Conservation (phyloP, 2,888 invertebrate genomes). For the Oxytorus armatus region DNA sequence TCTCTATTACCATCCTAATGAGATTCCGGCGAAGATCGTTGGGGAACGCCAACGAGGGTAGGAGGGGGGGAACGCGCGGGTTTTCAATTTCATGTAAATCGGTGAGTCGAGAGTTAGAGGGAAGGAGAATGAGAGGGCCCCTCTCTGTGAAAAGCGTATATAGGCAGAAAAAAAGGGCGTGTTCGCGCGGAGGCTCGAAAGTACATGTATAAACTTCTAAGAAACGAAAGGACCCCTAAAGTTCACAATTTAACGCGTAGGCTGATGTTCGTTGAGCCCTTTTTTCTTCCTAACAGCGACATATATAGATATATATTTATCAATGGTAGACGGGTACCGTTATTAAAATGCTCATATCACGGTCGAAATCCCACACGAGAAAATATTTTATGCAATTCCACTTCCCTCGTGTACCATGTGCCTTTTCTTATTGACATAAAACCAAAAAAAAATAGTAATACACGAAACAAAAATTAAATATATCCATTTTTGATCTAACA, state of each 20-base stretch:
- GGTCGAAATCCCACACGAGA: conserved; percentile 53
- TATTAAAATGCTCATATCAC: conserved; percentile 75
- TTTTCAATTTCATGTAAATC: conserved; percentile 81
- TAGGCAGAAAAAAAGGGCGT: conserved; percentile 5
- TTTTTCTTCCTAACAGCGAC: too few species aligned
- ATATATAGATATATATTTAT: background rate
- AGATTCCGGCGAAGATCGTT: conserved; percentile 72
- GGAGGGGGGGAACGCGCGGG: too few species aligned
- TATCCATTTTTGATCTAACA: too few species aligned
- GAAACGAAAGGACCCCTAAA: too few species aligned
- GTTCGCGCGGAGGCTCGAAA: too few species aligned
- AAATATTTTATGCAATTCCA: conserved; percentile 53
- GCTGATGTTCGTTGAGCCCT: too few species aligned
- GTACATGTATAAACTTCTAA: too few species aligned
- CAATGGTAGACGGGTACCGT: conserved; percentile 60
- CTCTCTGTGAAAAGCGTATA: conserved; percentile 12
- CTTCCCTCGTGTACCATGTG: conserved; percentile 18
- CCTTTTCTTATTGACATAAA: background rate
- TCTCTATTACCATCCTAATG: conserved; percentile 78
- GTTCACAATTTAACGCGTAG: too few species aligned
- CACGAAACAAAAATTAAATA: conserved; percentile 4
- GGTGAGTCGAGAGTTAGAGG: conserved; percentile 65
- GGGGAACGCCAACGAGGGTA: too few species aligned
- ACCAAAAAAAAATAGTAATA: conserved; percentile 19
- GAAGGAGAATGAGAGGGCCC: conserved; percentile 32